Conservation (phyloP, 2,113 vertebrate genomes). For the Callithrix jacchus region DNA sequence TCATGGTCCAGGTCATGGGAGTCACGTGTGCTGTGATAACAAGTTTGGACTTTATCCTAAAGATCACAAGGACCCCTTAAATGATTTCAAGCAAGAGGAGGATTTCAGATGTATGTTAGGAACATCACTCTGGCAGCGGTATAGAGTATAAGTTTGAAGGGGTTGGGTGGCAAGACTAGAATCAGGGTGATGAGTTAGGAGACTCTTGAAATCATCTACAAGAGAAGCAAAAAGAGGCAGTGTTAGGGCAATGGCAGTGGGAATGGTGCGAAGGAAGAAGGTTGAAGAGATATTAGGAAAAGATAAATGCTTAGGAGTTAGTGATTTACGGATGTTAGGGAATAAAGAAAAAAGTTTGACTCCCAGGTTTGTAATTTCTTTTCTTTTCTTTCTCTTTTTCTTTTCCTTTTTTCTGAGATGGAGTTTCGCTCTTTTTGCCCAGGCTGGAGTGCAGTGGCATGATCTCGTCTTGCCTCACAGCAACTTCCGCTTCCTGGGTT, state of each 20-base stretch:
- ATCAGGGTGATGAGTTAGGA: constrained; percentile 1
- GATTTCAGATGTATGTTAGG: constrained; percentile 23
- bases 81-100: constrained; percentile 56
- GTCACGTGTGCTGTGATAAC: constrained; percentile 64
- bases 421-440: too few relatives aligned
- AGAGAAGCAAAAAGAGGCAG: neutral
- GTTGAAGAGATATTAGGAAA: constrained; percentile 17
- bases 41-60: constrained; percentile 71
- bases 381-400: too few relatives aligned
- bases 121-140: neutral
- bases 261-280: neutral
- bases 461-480: too few relatives aligned
- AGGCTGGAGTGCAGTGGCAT: too few relatives aligned
- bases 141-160: constrained; percentile 41
- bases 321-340: neutral
- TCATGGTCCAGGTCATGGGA: constrained; percentile 56
- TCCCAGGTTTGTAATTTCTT: neutral
- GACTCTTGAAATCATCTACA: neutral
- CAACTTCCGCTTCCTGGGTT: too few relatives aligned
- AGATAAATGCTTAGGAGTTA: neutral
- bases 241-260: neutral
- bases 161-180: constrained; percentile 13
- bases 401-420: too few relatives aligned
- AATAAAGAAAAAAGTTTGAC: neutral
- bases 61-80: constrained; percentile 65